Conservation (phyloP, 2,888 invertebrate species). For the Rhamnusium bicolor region DNA sequence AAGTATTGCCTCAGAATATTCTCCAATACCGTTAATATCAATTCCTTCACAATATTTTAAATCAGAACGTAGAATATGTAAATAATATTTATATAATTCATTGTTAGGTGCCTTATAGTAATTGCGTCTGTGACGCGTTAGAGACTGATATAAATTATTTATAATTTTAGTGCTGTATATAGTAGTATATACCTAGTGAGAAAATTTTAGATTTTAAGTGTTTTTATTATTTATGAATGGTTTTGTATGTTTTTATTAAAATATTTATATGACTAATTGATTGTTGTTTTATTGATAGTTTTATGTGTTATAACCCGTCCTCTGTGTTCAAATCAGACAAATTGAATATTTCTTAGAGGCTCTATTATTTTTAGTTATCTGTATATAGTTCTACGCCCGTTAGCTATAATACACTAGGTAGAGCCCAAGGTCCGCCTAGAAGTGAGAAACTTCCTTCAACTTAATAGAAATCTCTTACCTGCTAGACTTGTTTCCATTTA, state of each 20-base stretch:
- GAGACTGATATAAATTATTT: slow-evolving; percentile 61
- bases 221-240: slow-evolving; percentile 42
- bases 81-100: slow-evolving; percentile 48
- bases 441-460: no score
- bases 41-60: slow-evolving; percentile 61
- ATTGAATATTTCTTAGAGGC: no score
- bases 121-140: slow-evolving; percentile 52
- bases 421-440: no score
- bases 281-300: no score
- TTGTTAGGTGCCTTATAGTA: slow-evolving; percentile 40
- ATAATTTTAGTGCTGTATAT: slow-evolving; percentile 43
- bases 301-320: no score
- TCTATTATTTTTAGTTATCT: no score
- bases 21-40: slow-evolving; percentile 64
- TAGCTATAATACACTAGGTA: no score
- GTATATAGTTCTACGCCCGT: no score
- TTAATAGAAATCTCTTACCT: no score
- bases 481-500: no score
- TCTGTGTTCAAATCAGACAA: no score
- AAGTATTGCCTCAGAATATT: slow-evolving; percentile 62
- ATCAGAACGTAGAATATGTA: slow-evolving; percentile 52
- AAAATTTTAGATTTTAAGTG: slow-evolving; percentile 33
- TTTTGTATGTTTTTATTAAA: slow-evolving; percentile 38
- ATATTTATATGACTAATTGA: not conserved
- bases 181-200: slow-evolving; percentile 38